Base-by-base conservation (phyloP, 2,888 invertebrate species). In the Odontocerum albicorne region DNA sequence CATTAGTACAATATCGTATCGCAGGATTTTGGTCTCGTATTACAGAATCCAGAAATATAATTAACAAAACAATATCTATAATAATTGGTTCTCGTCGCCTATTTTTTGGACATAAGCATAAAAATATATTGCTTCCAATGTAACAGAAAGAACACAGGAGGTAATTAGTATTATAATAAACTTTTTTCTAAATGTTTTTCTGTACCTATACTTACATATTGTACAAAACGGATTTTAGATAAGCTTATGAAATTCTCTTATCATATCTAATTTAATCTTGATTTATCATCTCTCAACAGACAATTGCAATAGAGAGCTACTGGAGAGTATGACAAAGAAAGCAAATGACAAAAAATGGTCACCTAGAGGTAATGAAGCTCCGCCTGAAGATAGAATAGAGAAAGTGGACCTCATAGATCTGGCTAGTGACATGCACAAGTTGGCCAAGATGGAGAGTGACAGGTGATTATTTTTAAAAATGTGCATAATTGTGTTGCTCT, bases 361-460 rank as follows among this genome's bases (percentile, higher is more conserved):
- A 4, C 45, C 45, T 6, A 27, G 33, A 12, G 45, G 32, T 8
- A 33, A 45, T 4, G 35, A 45, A n/a, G 12, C 13, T 2, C 45
- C 32, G 2, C 35, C 42, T 8, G 36, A 49, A 32, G 51, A 55
- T 17, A 42, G 40, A 13, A 8, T 53, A 8, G 58, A 54, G 32
- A 43, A 20, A 10, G 27, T 58, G 21, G 31, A 58, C 19, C 17
- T 35, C 10, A 12, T 33, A 22, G 49, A 59, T 10, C 15, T 54
- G 17, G 54, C 46, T 20, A 57, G 46, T 19, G 57, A 57, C 8
- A 21, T 19, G n/a, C 57, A 55, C 33, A 57, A 57, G 31, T 35
- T 55, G 17, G 53, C 53, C 7, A 61, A 61, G 36, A 57, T 60
- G 55, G 55, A 60, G n/a, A 55, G 57, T 19, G 61, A 61, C 32